Base-by-base conservation (phyloP, 2,888 invertebrate species). In the Catocala sponsa region DNA sequence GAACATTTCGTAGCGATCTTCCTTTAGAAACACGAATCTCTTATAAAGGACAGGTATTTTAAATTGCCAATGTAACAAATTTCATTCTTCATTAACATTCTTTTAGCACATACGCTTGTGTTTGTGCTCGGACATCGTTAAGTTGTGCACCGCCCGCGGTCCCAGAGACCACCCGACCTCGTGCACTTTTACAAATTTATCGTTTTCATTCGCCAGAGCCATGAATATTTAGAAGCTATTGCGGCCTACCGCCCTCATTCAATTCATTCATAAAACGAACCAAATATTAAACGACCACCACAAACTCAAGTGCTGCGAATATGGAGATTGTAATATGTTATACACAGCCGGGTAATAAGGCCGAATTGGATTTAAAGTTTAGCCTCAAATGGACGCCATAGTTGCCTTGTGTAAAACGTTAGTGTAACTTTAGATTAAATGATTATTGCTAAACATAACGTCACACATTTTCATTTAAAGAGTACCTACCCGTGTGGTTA, bases 161-260 rank as follows among this genome's bases (percentile, higher is more conserved):
- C 63, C 50, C 65, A 59, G 49, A 56, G 59, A 53, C 65, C 74
- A 70, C 65, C 70, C 25, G 25, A 25, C 25, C 25, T 25, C 73
- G 75, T 80, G 74, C 77, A 80, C 68, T 72, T 76, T 65, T 59
- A 76, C 54, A 75, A 79, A 83, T 85, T 82, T 83, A 85, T 82
- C 77, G 79, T 74, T 84, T 80, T 80, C 86, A 84, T 82, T 83
- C 79, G 76, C 71, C 67, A 70, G 70, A 70, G 57, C 78, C 82
- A 89, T 90, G 88, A 89, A 90, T 90, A 90, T 89, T 89, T 86
- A 88, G 82, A 79, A 78, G 80, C 80, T 80, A 80, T 86, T 77
- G 78, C 76, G 82, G 81, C 63, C 72, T 69, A 70, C 76, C 76
- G 67, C 60, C 68, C 71, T 77, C 82, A 78, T 83, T 81, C 76